Base-by-base conservation (phyloP, 2,113 vertebrate genomes). In the Sander vitreus region DNA sequence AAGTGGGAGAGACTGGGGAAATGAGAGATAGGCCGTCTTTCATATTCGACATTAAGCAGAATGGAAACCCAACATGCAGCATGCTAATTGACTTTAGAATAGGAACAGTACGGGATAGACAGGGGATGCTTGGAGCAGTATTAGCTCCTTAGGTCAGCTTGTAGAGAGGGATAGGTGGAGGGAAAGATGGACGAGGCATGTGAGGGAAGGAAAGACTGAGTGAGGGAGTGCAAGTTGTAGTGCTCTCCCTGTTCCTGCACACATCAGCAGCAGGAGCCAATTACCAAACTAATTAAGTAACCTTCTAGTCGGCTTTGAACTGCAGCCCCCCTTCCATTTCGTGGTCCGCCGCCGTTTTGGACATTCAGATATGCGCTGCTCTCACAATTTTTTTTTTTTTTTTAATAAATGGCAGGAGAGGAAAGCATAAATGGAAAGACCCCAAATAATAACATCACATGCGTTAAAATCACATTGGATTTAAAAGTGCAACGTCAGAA, bases 261-360 rank as follows among this genome's bases (percentile, higher is more conserved):
- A 91, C 89, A 88, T 86, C 89, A 90, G 91, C 86, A 92, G 87
- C 80, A 79, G 89, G 83, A 88, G 92, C 90, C 93, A 95, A 95
- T 95, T 95, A 96, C 92, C 85, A 90, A 95, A 95, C 86, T 94
- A 94, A 94, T 95, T 95, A 94, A 94, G 92, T 90, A 92, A 92
- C 85, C 92, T 83, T 89, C 93, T 88, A 86, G 74, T 78, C 69
- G 68, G 87, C 92, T 94, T 93, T 91, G 92, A 95, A 92, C 89
- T 75, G 77, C 86, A 83, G 80, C 74, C 62, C 48, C 83, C 85
- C 83, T 78, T 78, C 83, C 51, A 67, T 86, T 91, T 93, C 87
- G 47, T 70, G 82, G 78, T 74, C 85, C 43, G 64, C 73, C 12
- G 19, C 83, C 51, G 73, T 74, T 75, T 84, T 78, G 23, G 58